Conservation (phyloP, 2,888 invertebrate species). For the Lepidochitona cinerea region DNA sequence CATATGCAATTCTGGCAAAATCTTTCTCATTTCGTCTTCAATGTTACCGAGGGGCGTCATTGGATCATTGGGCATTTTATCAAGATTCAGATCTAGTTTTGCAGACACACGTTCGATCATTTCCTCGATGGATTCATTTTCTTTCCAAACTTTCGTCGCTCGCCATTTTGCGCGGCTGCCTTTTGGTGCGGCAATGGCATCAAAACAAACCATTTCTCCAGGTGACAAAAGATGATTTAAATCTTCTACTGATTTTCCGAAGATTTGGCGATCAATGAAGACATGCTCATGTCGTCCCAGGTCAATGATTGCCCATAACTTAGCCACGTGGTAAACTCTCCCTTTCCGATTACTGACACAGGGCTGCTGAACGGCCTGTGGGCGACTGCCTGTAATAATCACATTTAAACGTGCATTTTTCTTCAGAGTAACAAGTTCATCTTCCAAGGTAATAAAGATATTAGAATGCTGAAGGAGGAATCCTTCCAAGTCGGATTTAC, state of each 20-base stretch:
- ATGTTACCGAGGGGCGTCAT: slow-evolving; percentile 47
- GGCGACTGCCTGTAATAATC: slow-evolving; percentile 68
- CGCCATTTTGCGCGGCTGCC: slow-evolving; percentile 70
- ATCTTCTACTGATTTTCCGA: slow-evolving; percentile 67
- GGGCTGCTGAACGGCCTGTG: slow-evolving; percentile 50
- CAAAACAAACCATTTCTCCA: slow-evolving; percentile 69
- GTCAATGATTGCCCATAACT: slow-evolving; percentile 71
- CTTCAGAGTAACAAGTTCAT: slow-evolving; percentile 64
- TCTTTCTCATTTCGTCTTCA: slow-evolving; percentile 64
- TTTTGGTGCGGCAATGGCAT: slow-evolving; percentile 70
- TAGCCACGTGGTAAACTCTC: slow-evolving; percentile 70
- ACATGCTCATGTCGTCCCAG: slow-evolving; percentile 72
- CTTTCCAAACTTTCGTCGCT: slow-evolving; percentile 70
- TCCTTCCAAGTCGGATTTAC: slow-evolving; percentile 65
- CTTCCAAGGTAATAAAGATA: slow-evolving; percentile 64
- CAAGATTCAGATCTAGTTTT: slow-evolving; percentile 48
- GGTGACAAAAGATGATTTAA: slow-evolving; percentile 66
- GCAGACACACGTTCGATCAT: slow-evolving; percentile 57
- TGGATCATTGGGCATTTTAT: slow-evolving; percentile 39
- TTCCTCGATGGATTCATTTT: slow-evolving; percentile 64
- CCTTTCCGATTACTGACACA: slow-evolving; percentile 65
- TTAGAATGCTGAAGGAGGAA: slow-evolving; percentile 66
- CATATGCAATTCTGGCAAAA: slow-evolving; percentile 56
- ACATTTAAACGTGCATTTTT: slow-evolving; percentile 69
- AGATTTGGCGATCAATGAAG: slow-evolving; percentile 70